A percentile compares a stretch with the other conserved stretches of the same genome.
Conservation (phyloP, 2,113 vertebrate genomes). For the Indicator indicator region DNA sequence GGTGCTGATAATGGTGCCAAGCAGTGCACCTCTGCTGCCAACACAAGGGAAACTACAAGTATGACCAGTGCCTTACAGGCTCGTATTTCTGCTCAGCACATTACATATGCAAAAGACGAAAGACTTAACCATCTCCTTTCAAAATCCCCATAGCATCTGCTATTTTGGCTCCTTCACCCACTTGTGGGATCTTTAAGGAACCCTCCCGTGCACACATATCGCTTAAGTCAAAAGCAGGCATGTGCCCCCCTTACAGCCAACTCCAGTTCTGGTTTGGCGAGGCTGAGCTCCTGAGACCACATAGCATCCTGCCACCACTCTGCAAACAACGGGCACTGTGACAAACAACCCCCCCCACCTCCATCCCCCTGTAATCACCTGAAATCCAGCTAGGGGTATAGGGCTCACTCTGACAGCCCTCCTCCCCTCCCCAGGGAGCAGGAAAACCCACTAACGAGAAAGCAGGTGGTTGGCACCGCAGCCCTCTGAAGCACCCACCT, state of each 20-base stretch:
- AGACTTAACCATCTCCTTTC: rapidly evolving
- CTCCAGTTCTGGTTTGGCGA: rapidly evolving
- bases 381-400: rapidly evolving
- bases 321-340: rapidly evolving
- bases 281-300: background rate
- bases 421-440: too few species aligned
- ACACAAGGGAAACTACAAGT: rapidly evolving
- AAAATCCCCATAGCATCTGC: rapidly evolving
- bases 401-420: background rate
- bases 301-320: rapidly evolving
- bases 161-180: background rate
- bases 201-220: rapidly evolving
- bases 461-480: rapidly evolving
- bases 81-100: background rate
- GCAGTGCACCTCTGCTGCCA: too few species aligned
- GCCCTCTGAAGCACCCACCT: background rate
- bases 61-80: background rate
- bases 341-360: too few species aligned
- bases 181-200: rapidly evolving
- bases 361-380: too few species aligned
- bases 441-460: background rate
- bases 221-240: too few species aligned
- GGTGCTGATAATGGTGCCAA: rapidly evolving
- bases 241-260: rapidly evolving
- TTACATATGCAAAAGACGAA: background rate